Evolutionary conservation across 2,888 invertebrate species (phyloP).

Genomic region (Agrochola circellaris): DNA sequence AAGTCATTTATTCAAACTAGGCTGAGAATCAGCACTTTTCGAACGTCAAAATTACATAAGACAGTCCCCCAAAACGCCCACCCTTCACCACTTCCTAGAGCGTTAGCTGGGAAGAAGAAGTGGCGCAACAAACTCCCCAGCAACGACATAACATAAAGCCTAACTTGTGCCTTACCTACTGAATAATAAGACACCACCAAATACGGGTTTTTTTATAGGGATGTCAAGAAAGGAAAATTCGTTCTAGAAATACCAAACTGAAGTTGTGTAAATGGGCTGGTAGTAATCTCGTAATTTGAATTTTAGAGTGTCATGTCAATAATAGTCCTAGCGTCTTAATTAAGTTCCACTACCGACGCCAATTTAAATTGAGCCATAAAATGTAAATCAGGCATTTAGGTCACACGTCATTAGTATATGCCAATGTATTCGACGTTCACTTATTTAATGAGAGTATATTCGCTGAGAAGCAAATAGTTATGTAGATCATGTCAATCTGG

Average conservation of each 20-base stretch:
- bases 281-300: constrained; percentile 6
- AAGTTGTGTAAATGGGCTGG: background rate
- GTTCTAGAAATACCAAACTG: background rate
- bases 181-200: background rate
- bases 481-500: constrained; percentile 24
- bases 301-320: constrained; percentile 24
- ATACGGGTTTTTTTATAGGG: background rate
- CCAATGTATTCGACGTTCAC: constrained; percentile 58
- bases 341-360: constrained; percentile 46
- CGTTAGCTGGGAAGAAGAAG: no score
- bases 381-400: constrained; percentile 56
- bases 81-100: no score
- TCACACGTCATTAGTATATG: constrained; percentile 61
- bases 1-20: no score
- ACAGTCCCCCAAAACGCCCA: no score
- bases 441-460: constrained; percentile 50
- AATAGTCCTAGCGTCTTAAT: constrained; percentile 52
- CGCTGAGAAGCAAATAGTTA: constrained; percentile 24
- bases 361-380: constrained; percentile 59
- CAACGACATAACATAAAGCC: no score
- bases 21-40: no score
- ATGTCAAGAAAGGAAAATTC: background rate
- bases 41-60: no score
- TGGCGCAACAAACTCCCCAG: no score
- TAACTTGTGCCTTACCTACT: background rate